Evolutionary conservation across 2,797 vertebrate species (phyloP), one percentile per base, ranked within the genome.

Genomic region (Manis pentadactyla): DNA sequence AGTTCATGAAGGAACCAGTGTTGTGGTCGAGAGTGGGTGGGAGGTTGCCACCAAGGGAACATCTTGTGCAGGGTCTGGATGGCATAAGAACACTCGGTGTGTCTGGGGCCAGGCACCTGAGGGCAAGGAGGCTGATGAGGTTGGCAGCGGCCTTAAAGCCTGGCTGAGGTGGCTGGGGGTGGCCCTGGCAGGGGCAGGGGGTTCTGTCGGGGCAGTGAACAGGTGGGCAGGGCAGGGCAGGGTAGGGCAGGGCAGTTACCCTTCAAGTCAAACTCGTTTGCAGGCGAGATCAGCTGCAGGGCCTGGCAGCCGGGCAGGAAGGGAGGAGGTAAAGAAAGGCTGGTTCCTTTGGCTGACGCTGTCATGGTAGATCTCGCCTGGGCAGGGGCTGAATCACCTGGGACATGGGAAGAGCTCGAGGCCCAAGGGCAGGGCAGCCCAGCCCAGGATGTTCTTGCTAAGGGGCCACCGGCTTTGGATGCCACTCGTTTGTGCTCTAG

Each of bases 261-360:
- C 4, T 97, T 95, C 97, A 3, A 98, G 97, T 97, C 93, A 96
- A 98, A 98, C 97, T 49, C 74, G 96, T 98, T 97, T 94, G 61
- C 59, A 95, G 85, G 92, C 63, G 74, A 95, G 96, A 96, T 92
- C 87, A 37, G 71, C 84, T 96, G 71, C 90, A 87, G 94, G 95
- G 90, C 96, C 96, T 95, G 97, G 97, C 96, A 93, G 92, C 37
- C 82, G 59, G 82, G 83, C 64, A 61, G 55, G 42, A 75, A 95
- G 84, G 97, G 93, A 90, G 92, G 97, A 78, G 93, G 42, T 49
- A n/a, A 93, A 53, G 79, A 53, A 78, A 94, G 61, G 37, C 79
- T 82, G 19, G 83, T 95, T 37, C 71, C 78, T 82, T 78, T 59
- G 88, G 74, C 75, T 97, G 81, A 51, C n/a, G 27, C 71, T 53